Conservation (phyloP, 2,888 invertebrate genomes). For the Camponotus fellah region DNA sequence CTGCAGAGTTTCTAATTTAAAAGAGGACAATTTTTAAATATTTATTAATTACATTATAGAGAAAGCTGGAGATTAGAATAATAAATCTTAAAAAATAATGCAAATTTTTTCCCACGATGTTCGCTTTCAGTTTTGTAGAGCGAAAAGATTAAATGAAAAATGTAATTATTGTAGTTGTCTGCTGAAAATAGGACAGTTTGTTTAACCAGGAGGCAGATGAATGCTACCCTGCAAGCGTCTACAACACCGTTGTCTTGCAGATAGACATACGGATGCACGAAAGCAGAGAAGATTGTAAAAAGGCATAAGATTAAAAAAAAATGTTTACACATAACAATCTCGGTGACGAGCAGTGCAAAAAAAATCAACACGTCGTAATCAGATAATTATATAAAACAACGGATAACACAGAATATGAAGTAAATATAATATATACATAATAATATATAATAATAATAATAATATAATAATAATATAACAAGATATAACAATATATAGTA, state of each 20-base stretch:
- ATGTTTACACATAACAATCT: background rate
- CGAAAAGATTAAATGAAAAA: conserved; percentile 29
- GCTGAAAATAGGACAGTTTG: conserved; percentile 29
- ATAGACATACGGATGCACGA: background rate
- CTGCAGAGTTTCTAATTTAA: background rate
- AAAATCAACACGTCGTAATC: background rate
- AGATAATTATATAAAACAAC: background rate
- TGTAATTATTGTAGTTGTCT: conserved; percentile 25
- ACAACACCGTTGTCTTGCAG: conserved; percentile 14
- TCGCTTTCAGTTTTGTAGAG: background rate
- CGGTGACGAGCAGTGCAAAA: background rate
- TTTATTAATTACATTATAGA: background rate
- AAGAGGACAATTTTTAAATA: background rate
- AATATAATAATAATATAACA: background rate
- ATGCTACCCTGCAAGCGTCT: conserved; percentile 3
- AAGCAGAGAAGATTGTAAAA: conserved; percentile 4
- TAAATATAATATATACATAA: background rate
- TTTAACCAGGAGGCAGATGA: conserved; percentile 11
- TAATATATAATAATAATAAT: too few species aligned
- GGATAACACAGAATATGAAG: background rate
- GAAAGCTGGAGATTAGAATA: background rate
- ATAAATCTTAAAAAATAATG: background rate
- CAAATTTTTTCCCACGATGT: background rate
- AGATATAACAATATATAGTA: background rate
- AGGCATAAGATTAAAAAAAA: background rate